Evolutionary conservation across 2,888 invertebrate genomes (phyloP).

Genomic region (Tetragnatha montana): DNA sequence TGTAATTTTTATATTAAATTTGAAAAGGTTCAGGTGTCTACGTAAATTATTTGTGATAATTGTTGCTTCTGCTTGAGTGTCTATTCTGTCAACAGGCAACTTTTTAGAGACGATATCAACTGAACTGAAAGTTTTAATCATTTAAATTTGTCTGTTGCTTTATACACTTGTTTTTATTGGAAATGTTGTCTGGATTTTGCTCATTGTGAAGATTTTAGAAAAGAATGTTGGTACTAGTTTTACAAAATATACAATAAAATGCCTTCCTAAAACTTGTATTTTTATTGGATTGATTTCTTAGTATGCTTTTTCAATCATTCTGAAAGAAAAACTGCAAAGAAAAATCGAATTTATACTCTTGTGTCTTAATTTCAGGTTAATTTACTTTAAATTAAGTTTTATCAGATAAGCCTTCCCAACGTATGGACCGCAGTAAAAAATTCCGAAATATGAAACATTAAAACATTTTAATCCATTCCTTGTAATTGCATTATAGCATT

Average conservation of each 20-base stretch:
- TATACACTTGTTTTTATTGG: conserved; percentile 22
- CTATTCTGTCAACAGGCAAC: neutral
- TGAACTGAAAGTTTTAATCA: conserved; percentile 16
- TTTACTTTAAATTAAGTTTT: too few relatives aligned
- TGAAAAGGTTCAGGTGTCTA: conserved; percentile 27
- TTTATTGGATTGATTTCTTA: neutral
- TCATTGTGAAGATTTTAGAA: conserved; percentile 19
- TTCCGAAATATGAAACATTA: too few relatives aligned
- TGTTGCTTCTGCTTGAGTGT: conserved; percentile 23
- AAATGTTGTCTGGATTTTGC: conserved; percentile 6
- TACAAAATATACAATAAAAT: conserved; percentile 5
- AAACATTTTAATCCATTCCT: too few relatives aligned
- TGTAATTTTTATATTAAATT: conserved; percentile 9
- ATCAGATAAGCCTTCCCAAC: too few relatives aligned
- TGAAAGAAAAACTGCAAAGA: too few relatives aligned
- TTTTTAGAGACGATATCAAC: neutral
- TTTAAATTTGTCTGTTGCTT: conserved; percentile 16
- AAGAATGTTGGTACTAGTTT: conserved; percentile 12
- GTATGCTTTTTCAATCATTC: neutral
- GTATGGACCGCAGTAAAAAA: too few relatives aligned
- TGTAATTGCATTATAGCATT: too few relatives aligned
- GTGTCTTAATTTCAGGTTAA: too few relatives aligned
- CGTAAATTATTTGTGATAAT: conserved; percentile 26
- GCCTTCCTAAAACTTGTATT: neutral
- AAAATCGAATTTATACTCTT: too few relatives aligned